These are phyloP conservation scores for Apotomis capreana DNA, from an alignment of 2,888 invertebrate species.

Conservation along the genomic window DNA sequence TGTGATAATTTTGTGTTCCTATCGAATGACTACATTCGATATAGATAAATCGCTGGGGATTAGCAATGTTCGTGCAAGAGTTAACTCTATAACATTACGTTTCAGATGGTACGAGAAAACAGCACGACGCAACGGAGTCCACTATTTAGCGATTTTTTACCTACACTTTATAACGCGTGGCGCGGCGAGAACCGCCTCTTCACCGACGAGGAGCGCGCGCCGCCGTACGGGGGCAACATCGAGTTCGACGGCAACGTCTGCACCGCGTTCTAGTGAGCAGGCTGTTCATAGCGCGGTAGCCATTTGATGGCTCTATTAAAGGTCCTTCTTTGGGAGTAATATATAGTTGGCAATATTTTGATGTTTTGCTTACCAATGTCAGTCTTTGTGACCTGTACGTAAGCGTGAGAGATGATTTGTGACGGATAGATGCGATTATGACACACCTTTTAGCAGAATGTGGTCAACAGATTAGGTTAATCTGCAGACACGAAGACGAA, in stretches of 20 bases:
- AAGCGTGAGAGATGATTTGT: background rate
- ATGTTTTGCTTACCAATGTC: background rate
- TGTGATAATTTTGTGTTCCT: no score
- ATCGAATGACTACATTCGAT: no score
- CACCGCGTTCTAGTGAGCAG: conserved; percentile 65
- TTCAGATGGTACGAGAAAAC: conserved; percentile 74
- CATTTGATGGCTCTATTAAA: conserved; percentile 1
- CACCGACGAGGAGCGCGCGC: conserved; percentile 54
- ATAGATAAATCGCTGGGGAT: no score
- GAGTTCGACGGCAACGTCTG: conserved; percentile 78
- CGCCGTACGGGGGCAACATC: conserved; percentile 58
- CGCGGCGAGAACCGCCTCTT: conserved; percentile 58
- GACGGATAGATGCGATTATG: background rate
- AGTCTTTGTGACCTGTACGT: background rate
- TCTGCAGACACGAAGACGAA: no score
- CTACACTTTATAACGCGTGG: conserved; percentile 74
- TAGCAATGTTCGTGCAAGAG: background rate
- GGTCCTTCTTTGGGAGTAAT: background rate
- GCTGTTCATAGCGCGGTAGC: conserved; percentile 4
- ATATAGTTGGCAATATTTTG: background rate
- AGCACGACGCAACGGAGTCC: conserved; percentile 62
- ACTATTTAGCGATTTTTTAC: conserved; percentile 77
- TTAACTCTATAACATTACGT: conserved; percentile 27
- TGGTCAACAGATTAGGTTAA: no score
- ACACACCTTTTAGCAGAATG: no score